These are phyloP conservation scores for Arremon aurantiirostris DNA, from an alignment of 2,797 vertebrate species.

Conservation along the genomic window DNA sequence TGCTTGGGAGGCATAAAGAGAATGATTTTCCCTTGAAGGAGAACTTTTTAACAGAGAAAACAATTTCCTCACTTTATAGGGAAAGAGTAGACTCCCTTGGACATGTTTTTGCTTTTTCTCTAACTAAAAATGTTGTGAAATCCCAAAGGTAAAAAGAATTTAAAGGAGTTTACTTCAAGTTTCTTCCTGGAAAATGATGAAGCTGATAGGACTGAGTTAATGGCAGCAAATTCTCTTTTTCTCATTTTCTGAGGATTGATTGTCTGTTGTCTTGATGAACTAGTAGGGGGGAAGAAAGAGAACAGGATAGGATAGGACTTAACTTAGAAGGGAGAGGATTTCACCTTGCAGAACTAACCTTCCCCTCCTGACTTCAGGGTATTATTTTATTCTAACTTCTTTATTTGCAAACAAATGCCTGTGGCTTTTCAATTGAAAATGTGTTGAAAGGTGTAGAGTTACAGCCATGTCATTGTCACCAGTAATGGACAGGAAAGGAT, in stretches of 20 bases:
- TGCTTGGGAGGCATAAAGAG: background rate
- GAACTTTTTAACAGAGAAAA: background rate
- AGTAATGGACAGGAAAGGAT: background rate
- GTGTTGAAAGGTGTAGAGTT: background rate
- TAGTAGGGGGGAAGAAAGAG: background rate
- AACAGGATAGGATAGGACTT: accelerated
- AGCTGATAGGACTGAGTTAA: background rate
- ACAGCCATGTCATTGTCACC: background rate
- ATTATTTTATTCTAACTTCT: background rate
- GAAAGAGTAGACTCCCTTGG: background rate
- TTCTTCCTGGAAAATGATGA: background rate
- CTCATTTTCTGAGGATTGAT: background rate
- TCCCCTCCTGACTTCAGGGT: background rate
- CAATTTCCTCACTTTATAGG: background rate
- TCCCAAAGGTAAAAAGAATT: background rate
- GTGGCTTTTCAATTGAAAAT: background rate
- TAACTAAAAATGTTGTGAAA: background rate
- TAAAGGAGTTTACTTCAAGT: background rate
- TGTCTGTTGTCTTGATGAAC: background rate
- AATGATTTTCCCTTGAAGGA: background rate
- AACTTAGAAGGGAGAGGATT: background rate
- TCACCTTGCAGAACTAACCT: background rate
- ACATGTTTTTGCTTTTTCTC: background rate
- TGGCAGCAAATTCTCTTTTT: background rate
- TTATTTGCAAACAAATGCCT: background rate